phyloP scores from a whole-genome alignment of 2,113 vertebrate genomes.

The Glaucomys volans region DNA sequence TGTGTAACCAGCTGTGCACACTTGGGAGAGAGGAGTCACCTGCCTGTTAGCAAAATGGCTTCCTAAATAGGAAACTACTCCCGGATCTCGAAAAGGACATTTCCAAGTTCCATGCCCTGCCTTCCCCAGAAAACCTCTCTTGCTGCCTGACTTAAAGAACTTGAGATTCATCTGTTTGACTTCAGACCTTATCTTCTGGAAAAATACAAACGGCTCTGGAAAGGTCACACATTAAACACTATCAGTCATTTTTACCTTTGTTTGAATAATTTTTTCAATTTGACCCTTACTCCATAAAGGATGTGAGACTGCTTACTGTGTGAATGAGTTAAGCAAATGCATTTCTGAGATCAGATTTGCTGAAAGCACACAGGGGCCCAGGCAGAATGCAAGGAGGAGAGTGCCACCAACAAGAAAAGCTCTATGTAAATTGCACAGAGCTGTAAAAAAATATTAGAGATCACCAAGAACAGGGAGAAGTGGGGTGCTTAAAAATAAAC shows the following conservation, averaged over 20 bases:
- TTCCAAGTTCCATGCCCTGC: neutral
- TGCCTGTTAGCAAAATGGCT: neutral
- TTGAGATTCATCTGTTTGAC: constrained; percentile 72
- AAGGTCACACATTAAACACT: constrained; percentile 74
- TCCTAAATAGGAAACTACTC: neutral
- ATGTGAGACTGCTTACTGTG: constrained; percentile 50
- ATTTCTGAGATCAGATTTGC: constrained; percentile 53
- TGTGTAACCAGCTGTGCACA: neutral
- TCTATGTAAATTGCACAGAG: constrained; percentile 62
- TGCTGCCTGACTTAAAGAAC: constrained; percentile 43
- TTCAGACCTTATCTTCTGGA: constrained; percentile 57
- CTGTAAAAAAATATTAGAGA: constrained; percentile 60
- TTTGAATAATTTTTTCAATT: constrained; percentile 52
- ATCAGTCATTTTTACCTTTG: constrained; percentile 69
- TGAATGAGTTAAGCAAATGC: constrained; percentile 52
- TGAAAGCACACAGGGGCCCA: neutral
- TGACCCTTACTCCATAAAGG: constrained; percentile 62
- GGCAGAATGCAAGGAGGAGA: neutral
- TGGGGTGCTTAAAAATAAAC: neutral
- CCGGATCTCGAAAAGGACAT: neutral
- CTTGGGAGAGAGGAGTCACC: neutral
- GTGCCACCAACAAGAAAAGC: constrained; percentile 26
- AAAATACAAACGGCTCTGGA: constrained; percentile 67
- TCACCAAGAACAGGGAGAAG: constrained; percentile 39
- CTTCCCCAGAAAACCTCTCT: neutral